A percentile compares a stretch with the other conserved stretches of the same genome.
These are phyloP conservation scores for human (Homo sapiens) DNA, from an alignment of 2,113 vertebrate species.

Conservation along the genomic window DNA sequence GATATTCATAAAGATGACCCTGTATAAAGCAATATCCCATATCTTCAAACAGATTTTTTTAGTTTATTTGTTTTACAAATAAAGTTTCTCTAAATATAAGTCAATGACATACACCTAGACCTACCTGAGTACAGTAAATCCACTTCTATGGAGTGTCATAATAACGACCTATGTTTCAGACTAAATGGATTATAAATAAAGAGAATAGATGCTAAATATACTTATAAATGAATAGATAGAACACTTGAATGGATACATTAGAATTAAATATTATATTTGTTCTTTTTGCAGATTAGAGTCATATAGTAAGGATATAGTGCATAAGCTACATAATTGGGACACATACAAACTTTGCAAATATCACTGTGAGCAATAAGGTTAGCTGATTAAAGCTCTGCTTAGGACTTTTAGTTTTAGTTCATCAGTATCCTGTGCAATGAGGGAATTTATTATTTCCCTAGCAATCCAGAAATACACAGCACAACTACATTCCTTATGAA, in stretches of 20 bases:
- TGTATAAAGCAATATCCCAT: neutral
- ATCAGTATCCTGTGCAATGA: neutral
- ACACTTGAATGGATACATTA: neutral
- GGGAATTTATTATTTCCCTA: neutral
- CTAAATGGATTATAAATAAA: neutral
- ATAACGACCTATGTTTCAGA: neutral
- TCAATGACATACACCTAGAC: neutral
- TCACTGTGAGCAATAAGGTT: neutral
- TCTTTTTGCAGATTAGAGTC: neutral
- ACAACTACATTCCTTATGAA: neutral
- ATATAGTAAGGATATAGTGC: neutral
- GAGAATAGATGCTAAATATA: neutral
- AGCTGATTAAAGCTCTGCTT: neutral
- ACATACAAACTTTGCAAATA: neutral
- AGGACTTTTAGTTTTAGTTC: neutral
- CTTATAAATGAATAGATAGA: neutral
- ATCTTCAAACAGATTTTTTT: neutral
- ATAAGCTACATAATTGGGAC: neutral
- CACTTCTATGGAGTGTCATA: neutral
- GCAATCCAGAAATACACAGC: neutral
- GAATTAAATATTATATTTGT: neutral
- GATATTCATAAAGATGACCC: neutral
- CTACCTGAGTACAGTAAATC: neutral
- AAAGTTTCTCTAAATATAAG: neutral
- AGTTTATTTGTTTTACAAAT: neutral